Evolutionary conservation across 2,113 vertebrate genomes (phyloP).

Genomic region (Poeciliopsis retropinna): DNA sequence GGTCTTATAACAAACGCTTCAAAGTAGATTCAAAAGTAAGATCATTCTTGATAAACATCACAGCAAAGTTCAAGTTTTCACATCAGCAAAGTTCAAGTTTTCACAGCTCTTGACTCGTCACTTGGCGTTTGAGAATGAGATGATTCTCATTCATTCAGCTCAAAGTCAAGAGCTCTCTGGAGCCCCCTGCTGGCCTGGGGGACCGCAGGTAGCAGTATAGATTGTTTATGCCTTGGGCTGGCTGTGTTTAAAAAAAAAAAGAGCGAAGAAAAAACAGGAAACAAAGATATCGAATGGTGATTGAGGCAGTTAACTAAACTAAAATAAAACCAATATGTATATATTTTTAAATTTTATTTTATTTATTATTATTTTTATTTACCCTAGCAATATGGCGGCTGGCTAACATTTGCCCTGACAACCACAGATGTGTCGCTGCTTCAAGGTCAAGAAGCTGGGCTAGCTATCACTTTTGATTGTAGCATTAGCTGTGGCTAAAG

Average conservation of each 20-base stretch:
- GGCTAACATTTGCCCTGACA: not conserved
- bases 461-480: not conserved
- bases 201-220: not conserved
- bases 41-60: not conserved
- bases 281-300: not conserved
- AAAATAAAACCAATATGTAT: too few species aligned
- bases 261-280: not conserved
- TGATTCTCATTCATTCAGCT: too few species aligned
- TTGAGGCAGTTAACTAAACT: not conserved
- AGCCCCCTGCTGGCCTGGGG: not conserved
- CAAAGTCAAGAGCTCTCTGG: not conserved
- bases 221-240: not conserved
- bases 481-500: not conserved
- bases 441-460: not conserved
- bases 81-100: too few species aligned
- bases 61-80: not conserved
- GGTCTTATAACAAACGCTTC: not conserved
- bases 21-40: not conserved
- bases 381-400: not conserved
- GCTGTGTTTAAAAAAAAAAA: too few species aligned
- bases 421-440: not conserved
- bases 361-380: not conserved
- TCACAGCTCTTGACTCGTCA: too few species aligned
- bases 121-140: too few species aligned
- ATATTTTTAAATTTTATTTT: too few species aligned